Conservation (phyloP, 2,888 invertebrate genomes). For the Metalampra italica region DNA sequence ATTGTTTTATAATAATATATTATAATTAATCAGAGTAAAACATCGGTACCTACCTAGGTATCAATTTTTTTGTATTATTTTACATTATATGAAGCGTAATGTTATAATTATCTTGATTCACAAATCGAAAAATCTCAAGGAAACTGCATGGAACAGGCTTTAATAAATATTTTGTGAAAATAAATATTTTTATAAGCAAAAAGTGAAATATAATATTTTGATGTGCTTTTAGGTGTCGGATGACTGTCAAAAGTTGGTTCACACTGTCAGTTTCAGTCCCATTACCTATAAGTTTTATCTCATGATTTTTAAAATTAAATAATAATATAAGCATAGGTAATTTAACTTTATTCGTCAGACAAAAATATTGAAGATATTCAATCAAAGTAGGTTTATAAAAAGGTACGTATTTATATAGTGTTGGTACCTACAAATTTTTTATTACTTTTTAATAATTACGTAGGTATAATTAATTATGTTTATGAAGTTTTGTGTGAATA, state of each 20-base stretch:
- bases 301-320: neutral
- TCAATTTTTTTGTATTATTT: neutral
- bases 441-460: too few relatives aligned
- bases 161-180: conserved; percentile 12
- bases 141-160: conserved; percentile 24
- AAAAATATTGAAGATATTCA: too few relatives aligned
- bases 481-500: too few relatives aligned
- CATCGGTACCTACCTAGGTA: too few relatives aligned
- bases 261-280: neutral
- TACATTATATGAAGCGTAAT: neutral
- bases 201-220: conserved; percentile 9
- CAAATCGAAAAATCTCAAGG: neutral
- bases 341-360: too few relatives aligned
- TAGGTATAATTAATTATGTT: too few relatives aligned
- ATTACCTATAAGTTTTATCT: neutral
- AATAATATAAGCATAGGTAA: too few relatives aligned
- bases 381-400: too few relatives aligned
- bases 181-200: conserved; percentile 10
- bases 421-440: too few relatives aligned
- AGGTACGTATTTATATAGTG: too few relatives aligned
- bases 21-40: too few relatives aligned
- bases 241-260: neutral
- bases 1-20: too few relatives aligned
- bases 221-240: conserved; percentile 12
- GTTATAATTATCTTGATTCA: neutral